Percentiles rank a stretch among this genome's conserved stretches.
Evolutionary conservation across 2,888 invertebrate species (phyloP).

Genomic region (Leptopilina drosophilae): DNA sequence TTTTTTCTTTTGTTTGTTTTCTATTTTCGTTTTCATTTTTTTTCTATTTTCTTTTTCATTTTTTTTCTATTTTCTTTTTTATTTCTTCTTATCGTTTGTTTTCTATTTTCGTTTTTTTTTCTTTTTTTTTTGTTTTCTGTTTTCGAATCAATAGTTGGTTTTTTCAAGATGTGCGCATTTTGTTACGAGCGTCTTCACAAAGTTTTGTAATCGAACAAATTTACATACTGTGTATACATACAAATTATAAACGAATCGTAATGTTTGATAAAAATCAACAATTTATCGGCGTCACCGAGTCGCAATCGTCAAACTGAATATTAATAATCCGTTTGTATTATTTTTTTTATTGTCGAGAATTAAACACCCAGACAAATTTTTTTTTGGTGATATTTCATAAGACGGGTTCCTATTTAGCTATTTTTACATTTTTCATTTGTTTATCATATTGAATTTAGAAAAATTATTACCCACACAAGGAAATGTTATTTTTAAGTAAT

Average conservation of each 20-base stretch:
- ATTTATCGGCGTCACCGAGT: constrained; percentile 7
- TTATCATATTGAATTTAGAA: no score
- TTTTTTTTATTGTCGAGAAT: not conserved
- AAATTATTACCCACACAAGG: no score
- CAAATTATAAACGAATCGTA: constrained; percentile 7
- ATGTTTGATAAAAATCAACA: constrained; percentile 17
- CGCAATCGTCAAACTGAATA: constrained; percentile 1
- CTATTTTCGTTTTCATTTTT: not conserved
- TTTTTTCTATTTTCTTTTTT: not conserved
- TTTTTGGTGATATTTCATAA: no score
- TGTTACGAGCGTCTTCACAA: not conserved
- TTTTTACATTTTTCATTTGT: no score
- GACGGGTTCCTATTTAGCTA: no score
- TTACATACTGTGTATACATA: constrained; percentile 14
- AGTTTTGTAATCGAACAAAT: constrained; percentile 8
- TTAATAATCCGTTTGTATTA: not conserved
- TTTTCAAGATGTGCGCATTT: constrained; percentile 1
- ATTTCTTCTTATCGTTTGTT: constrained; percentile 1
- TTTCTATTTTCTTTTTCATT: not conserved
- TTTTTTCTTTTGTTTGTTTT: no score
- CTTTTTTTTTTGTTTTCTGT: not conserved
- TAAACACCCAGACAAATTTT: no score
- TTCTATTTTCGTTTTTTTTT: not conserved
- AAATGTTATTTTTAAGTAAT: no score
- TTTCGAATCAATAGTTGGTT: no score